Evolutionary conservation across 2,113 vertebrate genomes (phyloP).

Genomic region (Solenodon paradoxus): DNA sequence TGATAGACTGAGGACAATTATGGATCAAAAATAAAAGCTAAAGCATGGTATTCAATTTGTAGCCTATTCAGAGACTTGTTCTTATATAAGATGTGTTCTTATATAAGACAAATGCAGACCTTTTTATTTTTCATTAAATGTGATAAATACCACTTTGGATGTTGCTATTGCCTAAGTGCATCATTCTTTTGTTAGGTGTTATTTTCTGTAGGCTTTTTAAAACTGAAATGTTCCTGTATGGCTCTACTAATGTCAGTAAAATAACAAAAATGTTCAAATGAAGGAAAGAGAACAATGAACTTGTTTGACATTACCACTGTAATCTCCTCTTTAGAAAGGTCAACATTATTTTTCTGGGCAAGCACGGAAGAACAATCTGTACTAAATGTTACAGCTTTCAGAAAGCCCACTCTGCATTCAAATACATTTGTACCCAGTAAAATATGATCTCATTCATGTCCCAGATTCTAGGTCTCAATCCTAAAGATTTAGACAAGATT

Average conservation of each 20-base stretch:
- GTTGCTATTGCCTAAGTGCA: neutral
- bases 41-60: neutral
- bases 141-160: neutral
- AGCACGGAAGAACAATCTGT: neutral
- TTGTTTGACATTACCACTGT: slow-evolving; percentile 35
- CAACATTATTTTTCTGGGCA: slow-evolving; percentile 12
- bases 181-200: slow-evolving; percentile 20
- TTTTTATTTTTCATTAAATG: slow-evolving; percentile 18
- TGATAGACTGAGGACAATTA: neutral
- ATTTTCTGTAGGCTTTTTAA: slow-evolving; percentile 28
- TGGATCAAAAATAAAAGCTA: neutral
- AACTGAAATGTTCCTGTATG: neutral
- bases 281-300: slow-evolving; percentile 1
- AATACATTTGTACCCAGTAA: neutral
- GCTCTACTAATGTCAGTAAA: slow-evolving; percentile 43
- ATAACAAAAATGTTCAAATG: slow-evolving; percentile 57
- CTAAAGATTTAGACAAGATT: neutral
- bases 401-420: neutral
- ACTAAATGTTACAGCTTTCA: slow-evolving; percentile 10
- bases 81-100: neutral
- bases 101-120: neutral
- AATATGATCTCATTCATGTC: slow-evolving; percentile 2
- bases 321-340: slow-evolving; percentile 31
- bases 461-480: neutral
- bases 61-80: neutral